Base-by-base conservation (phyloP, 2,797 vertebrate genomes). In the Heteromormyrus szaboi region DNA sequence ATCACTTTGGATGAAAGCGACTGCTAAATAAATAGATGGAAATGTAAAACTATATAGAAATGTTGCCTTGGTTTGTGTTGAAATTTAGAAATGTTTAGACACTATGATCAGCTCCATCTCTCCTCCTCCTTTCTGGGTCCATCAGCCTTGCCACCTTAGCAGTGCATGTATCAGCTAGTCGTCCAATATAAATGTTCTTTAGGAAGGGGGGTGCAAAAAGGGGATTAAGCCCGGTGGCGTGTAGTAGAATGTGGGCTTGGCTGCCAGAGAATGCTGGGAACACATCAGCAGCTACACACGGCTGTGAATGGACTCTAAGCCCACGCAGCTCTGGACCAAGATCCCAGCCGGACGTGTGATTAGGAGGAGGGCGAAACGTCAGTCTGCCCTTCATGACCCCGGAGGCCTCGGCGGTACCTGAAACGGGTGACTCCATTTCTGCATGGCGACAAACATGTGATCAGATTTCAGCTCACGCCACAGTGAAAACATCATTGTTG, bases 401-500 rank as follows among this genome's bases (percentile, higher is more conserved):
- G 25, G 53, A n/a, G 12, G 41, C 88, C 44, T 2, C 2, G 2
- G 37, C 54, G 4, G 56, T 56, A 19, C 62, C n/a, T 53, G 59
- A 65, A 19, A 56, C 9, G 46, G 56, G 46, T 22, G 25, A 50
- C 56, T 85, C 44, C 72, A 53, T 33, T 46, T 79, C 56, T 76
- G 54, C 68, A 29, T 50, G 33, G 62, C 29, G 65, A 65, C 46
- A 29, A 68, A 48, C 25, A 1, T 9, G 5, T 44, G 19, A 86
- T 50, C 4, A 53, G 54, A 76, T 5, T 48, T 53, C 19, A 14
- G 83, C 29, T 72, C n/a, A 54, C 12, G 11, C 29, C 50, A 37
- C 62, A 54, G 48, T 56, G 84, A 87, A 51, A 41, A 41, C 22
- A 89, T 89, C 72, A 81, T 85, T 90, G 87, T 91, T 92, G 89